Conservation (phyloP, 2,113 vertebrate genomes). For the Thamnophis sirtalis region DNA sequence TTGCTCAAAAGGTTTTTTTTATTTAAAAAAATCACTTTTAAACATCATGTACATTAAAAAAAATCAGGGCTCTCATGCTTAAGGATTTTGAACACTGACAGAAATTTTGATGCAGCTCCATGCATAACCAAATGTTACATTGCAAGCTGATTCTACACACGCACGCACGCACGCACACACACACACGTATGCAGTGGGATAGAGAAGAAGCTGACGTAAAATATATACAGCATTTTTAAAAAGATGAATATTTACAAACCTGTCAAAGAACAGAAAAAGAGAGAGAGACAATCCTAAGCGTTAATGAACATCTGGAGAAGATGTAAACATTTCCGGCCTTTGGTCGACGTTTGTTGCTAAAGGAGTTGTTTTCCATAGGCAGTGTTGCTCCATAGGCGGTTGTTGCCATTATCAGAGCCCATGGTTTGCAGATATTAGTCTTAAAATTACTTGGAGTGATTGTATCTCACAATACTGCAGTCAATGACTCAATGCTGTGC, state of each 20-base stretch:
- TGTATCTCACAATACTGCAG: not conserved
- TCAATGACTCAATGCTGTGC: not conserved
- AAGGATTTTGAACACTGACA: slow-evolving; percentile 71
- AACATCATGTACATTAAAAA: slow-evolving; percentile 63
- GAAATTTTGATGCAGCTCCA: slow-evolving; percentile 62
- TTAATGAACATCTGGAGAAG: not conserved
- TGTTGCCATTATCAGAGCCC: not conserved
- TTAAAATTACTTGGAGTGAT: not conserved
- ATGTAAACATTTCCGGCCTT: not conserved
- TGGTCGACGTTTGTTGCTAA: not conserved
- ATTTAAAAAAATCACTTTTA: slow-evolving; percentile 55
- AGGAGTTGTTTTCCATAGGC: not conserved
- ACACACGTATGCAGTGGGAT: slow-evolving; percentile 56
- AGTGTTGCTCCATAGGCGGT: not conserved
- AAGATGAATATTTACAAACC: slow-evolving; percentile 68
- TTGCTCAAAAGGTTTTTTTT: slow-evolving; percentile 46
- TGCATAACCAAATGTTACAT: slow-evolving; percentile 69
- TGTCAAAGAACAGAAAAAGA: slow-evolving; percentile 31
- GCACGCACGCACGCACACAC: slow-evolving; percentile 13
- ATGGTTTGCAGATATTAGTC: not conserved
- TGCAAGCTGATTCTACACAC: slow-evolving; percentile 66
- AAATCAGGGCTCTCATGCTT: slow-evolving; percentile 73
- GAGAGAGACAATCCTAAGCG: not conserved
- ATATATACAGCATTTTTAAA: slow-evolving; percentile 67
- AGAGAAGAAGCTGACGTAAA: slow-evolving; percentile 65